Evolutionary conservation across 2,797 vertebrate species (phyloP).

Genomic region (Pipistrellus pipistrellus): DNA sequence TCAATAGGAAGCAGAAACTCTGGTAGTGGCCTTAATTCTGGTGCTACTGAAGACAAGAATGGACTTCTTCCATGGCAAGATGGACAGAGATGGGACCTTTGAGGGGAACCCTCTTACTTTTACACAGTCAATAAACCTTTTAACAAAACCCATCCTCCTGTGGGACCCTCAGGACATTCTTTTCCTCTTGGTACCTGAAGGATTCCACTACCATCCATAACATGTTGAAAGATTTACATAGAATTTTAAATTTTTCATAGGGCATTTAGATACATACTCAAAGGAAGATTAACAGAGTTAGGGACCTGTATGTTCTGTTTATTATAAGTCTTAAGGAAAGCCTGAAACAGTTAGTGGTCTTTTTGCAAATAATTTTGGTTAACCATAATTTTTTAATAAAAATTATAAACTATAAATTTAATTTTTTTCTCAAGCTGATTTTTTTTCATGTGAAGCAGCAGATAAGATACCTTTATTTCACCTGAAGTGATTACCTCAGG

Average conservation of each 20-base stretch:
- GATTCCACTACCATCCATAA: background rate
- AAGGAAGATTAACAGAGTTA: background rate
- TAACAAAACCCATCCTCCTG: background rate
- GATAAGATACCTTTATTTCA: conserved; percentile 25
- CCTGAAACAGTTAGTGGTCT: background rate
- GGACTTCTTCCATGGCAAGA: background rate
- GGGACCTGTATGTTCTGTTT: background rate
- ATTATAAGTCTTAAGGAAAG: background rate
- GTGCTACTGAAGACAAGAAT: background rate
- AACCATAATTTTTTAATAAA: conserved; percentile 36
- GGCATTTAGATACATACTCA: background rate
- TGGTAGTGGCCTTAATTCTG: background rate
- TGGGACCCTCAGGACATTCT: background rate
- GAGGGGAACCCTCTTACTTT: background rate
- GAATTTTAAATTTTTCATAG: conserved; percentile 12
- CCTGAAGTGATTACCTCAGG: background rate
- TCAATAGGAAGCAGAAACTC: background rate
- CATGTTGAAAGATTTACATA: background rate
- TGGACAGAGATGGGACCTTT: background rate
- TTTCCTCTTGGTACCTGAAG: background rate
- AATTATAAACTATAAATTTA: conserved; percentile 41
- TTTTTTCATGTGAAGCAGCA: background rate
- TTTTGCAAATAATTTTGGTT: background rate
- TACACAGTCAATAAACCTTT: background rate
- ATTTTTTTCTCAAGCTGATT: conserved; percentile 6